A percentile compares a stretch with the other conserved stretches of the same genome.
These are phyloP conservation scores for Lanius collurio DNA, from an alignment of 2,113 vertebrate genomes.

Conservation along the genomic window DNA sequence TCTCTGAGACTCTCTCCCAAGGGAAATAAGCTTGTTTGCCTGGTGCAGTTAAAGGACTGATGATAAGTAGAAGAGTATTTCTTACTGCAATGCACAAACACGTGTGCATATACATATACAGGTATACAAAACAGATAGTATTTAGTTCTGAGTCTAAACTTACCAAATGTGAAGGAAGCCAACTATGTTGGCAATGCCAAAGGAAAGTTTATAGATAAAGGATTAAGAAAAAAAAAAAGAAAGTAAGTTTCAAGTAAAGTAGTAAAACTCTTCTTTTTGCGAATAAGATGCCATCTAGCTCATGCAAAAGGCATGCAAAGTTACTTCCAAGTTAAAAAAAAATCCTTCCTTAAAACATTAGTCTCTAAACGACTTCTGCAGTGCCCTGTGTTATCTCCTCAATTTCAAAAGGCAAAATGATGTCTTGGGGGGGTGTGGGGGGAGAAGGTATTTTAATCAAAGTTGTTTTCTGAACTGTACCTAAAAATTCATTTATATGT, in stretches of 20 bases:
- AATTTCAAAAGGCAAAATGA: not conserved
- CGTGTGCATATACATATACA: too few relatives aligned
- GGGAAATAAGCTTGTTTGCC: not conserved
- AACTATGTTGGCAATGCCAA: not conserved
- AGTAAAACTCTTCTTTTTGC: not conserved
- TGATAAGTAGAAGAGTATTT: not conserved
- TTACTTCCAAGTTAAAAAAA: not conserved
- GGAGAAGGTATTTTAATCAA: not conserved
- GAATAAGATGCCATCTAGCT: constrained; percentile 12
- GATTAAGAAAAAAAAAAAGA: not conserved
- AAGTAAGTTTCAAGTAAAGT: not conserved
- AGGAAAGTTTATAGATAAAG: not conserved
- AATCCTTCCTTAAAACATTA: not conserved
- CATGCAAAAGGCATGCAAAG: constrained; percentile 13
- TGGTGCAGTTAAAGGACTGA: not conserved
- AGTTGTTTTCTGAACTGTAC: not conserved
- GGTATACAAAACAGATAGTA: not conserved
- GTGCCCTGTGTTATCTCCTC: not conserved
- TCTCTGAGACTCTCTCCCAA: not conserved
- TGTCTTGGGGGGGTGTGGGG: not conserved
- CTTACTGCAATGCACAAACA: not conserved
- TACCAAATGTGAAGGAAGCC: not conserved
- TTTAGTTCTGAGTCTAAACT: not conserved
- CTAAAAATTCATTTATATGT: not conserved
- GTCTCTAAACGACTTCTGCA: constrained; percentile 20